Base-by-base conservation (phyloP, 2,797 vertebrate genomes). In the Sebastes vulpes region DNA sequence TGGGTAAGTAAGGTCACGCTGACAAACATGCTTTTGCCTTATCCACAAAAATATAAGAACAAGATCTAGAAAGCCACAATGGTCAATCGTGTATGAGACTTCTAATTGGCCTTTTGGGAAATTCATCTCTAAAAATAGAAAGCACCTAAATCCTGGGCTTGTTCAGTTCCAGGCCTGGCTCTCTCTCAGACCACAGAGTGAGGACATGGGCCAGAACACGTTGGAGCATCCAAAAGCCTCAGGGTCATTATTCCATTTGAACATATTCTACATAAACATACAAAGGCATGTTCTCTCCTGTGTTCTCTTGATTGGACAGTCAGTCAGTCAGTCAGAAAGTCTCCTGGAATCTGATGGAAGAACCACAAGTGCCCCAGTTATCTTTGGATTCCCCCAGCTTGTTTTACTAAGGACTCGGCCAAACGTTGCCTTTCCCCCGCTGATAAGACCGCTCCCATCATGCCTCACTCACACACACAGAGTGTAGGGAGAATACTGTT, bases 381-480 rank as follows among this genome's bases (percentile, higher is more conserved):
- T 93, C 87, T 90, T 91, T 91, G 89, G 88, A 93, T 90, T 89
- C 85, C 65, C 74, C 83, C 29, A 70, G 89, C 90, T 92, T 95
- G 89, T 93, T 95, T 95, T 88, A 86, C 63, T 78, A 83, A 91
- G 70, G 72, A 69, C 72, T 63, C 38, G 59, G 79, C 82, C 88
- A 87, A 88, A 90, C 35, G 59, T 92, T 90, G 89, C 81, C 76
- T 86, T 89, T 86, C 77, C 71, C 89, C 84, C 32, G 78, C 86
- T 90, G 93, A 94, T 93, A 94, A 93, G 89, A 91, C 84, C 79
- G 85, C 89, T 95, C 88, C 86, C 91, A 93, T 95, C 92, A 91
- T 88, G 85, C 87, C 66, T 91, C 92, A 92, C 93, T 95, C 91
- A 90, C 72, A 78, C 64, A 80, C 72, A 68, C 20, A 46, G 86